Conservation (phyloP, 2,113 vertebrate species). For the Heterocephalus glaber region DNA sequence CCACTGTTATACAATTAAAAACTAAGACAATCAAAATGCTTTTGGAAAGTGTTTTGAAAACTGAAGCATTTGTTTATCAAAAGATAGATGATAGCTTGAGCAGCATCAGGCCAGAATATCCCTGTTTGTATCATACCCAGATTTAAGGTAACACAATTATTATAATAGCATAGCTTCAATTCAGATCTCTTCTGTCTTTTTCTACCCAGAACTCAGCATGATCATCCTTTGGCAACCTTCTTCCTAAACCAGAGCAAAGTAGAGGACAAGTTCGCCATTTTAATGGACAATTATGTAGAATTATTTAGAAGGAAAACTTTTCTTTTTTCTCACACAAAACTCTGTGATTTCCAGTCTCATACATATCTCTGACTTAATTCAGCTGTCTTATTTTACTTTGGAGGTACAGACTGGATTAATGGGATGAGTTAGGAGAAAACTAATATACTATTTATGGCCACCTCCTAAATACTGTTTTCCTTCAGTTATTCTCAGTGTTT, state of each 20-base stretch:
- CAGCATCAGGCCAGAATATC: conserved; percentile 20
- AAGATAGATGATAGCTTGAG: conserved; percentile 10
- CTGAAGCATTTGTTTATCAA: conserved; percentile 59
- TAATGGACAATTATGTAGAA: background rate
- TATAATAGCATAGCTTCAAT: background rate
- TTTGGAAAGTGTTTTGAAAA: conserved; percentile 65
- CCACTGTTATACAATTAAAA: background rate
- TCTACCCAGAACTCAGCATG: background rate
- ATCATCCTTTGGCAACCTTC: background rate
- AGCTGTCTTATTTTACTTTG: background rate
- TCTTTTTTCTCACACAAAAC: background rate
- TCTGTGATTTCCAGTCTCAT: background rate
- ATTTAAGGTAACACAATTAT: conserved; percentile 36
- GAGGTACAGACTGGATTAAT: background rate
- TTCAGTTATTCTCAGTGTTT: background rate
- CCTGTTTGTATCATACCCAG: background rate
- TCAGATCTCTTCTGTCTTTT: background rate
- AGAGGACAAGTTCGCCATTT: background rate
- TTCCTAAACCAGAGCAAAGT: background rate
- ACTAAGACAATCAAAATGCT: background rate
- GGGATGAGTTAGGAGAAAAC: background rate
- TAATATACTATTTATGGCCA: background rate
- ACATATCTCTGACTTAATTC: background rate
- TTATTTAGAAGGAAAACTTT: background rate
- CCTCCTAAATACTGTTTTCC: background rate